These are phyloP conservation scores for Jacana jacana DNA, from an alignment of 2,113 vertebrate species.

Conservation along the genomic window DNA sequence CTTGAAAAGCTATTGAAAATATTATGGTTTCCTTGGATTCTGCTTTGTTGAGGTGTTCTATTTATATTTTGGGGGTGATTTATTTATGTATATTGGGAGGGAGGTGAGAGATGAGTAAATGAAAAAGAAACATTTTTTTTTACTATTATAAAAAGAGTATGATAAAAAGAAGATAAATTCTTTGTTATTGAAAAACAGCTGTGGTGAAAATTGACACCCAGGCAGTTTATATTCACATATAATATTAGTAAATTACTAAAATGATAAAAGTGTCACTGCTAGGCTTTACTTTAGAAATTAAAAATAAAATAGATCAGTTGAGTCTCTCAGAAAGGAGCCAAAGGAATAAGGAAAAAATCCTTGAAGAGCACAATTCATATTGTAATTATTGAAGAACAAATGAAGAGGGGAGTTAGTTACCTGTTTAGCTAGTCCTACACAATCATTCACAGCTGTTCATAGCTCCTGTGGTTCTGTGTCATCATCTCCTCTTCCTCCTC, in stretches of 20 bases:
- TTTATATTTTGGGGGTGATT: neutral
- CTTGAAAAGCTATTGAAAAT: neutral
- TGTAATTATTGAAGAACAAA: neutral
- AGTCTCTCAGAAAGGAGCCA: neutral
- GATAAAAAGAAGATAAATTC: neutral
- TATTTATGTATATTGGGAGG: neutral
- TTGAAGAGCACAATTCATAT: neutral
- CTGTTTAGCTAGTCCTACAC: neutral
- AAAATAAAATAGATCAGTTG: neutral
- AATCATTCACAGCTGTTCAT: neutral
- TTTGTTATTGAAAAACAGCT: neutral
- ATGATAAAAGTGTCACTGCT: neutral
- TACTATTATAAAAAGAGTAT: neutral
- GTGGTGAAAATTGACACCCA: neutral
- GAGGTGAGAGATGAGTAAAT: neutral
- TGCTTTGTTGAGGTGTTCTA: neutral
- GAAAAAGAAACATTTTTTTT: neutral
- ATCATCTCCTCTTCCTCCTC: neutral
- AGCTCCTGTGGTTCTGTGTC: neutral
- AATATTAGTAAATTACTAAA: neutral
- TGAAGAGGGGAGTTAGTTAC: neutral
- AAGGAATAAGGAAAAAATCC: neutral
- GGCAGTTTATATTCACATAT: neutral
- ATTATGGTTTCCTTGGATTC: neutral
- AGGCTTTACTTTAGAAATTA: neutral